Evolutionary conservation across 2,113 vertebrate genomes (phyloP), one percentile per base, ranked within the genome.

Genomic region (Pollimyrus isidori): DNA sequence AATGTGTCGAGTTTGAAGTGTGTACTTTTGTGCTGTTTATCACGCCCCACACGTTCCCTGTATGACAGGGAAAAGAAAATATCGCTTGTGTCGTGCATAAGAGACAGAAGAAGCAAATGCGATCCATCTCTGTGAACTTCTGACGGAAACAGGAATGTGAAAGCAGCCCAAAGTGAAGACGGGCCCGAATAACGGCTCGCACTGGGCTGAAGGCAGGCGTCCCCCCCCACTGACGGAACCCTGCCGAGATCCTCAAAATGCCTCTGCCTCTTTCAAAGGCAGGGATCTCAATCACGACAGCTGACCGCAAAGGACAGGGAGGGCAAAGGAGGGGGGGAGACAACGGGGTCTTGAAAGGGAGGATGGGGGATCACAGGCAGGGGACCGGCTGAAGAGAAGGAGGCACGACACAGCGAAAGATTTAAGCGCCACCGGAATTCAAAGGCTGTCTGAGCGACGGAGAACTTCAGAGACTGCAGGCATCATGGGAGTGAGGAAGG

Each of bases 341-440:
- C 53, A 56, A 15, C 11, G 21, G 39, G 23, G 13, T 13, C 11
- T 30, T 30, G 45, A 73, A 88, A 50, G 42, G 7, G 45, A 48
- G 73, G 76, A n/a, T 53, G 65, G 82, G 45, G 39, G 30, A 80
- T 48, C 46, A 87, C 82, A 87, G 83, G 86, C 84, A 80, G 88
- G 56, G 30, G 45, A 69, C 65, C 73, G 65, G 76, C 88, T 82
- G 30, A 53, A 88, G 88, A 86, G 90, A 80, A 49, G 52, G 26
- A 2, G 13, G 50, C 52, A 19, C 23, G 53, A 80, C 30, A 26
- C 39, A 45, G 39, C 48, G 49, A 53, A 89, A 84, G 86, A 84
- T 88, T 88, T 89, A 76, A 85, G 89, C 35, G 89, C 80, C 86
- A n/a, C 26, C 26, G 86, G 86, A 91, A 89, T 86, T 89, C 49